These are phyloP conservation scores for Onychomys arenicola DNA, from an alignment of 2,797 vertebrate species.

Conservation along the genomic window DNA sequence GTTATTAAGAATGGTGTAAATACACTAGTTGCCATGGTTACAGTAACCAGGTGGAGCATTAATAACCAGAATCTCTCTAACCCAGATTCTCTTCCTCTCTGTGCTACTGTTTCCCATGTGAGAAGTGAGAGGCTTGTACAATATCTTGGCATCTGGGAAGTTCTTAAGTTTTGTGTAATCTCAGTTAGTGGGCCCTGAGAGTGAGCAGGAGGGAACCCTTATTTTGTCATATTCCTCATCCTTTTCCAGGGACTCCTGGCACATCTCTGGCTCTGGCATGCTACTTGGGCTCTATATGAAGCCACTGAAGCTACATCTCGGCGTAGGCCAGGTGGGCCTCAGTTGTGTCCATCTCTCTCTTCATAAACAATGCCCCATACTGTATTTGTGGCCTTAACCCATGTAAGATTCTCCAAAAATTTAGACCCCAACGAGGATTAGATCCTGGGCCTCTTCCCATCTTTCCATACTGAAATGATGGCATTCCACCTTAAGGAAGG, in stretches of 20 bases:
- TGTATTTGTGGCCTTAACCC: conserved; percentile 39
- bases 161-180: background rate
- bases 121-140: background rate
- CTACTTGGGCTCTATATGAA: conserved; percentile 88
- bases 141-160: background rate
- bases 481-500: background rate
- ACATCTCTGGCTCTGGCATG: conserved; percentile 92
- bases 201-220: conserved; percentile 76
- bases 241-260: conserved; percentile 90
- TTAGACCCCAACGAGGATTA: background rate
- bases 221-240: conserved; percentile 90
- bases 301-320: conserved; percentile 92
- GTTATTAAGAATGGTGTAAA: no score
- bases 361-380: conserved; percentile 96
- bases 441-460: background rate
- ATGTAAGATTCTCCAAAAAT: rapidly evolving
- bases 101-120: background rate
- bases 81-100: background rate
- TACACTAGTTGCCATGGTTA: no score
- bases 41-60: background rate
- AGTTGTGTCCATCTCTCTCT: conserved; percentile 93
- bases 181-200: rapidly evolving
- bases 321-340: conserved; percentile 91
- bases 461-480: background rate
- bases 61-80: background rate